Evolutionary conservation across 2,797 vertebrate genomes (phyloP).

Genomic region (Mionectes olivaceus): DNA sequence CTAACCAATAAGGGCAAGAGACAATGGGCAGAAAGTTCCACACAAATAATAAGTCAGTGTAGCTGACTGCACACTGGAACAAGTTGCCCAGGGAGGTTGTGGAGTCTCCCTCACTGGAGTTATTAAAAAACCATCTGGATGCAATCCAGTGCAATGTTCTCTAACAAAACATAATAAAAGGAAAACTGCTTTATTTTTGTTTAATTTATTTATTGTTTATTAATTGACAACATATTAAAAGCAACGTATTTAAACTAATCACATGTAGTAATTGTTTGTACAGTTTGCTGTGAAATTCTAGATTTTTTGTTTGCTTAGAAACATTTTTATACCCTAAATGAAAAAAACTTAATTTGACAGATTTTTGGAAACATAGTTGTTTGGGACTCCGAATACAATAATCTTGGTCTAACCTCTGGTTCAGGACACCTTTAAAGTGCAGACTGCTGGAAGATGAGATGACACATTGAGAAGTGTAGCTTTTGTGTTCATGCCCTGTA

Average conservation of each 20-base stretch:
- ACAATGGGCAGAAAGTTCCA: not conserved
- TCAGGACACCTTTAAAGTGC: not conserved
- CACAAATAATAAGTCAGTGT: not conserved
- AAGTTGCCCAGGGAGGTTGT: not conserved
- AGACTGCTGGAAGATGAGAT: not conserved
- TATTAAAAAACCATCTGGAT: not conserved
- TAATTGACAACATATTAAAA: not conserved
- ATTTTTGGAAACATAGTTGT: not conserved
- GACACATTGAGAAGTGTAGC: not conserved
- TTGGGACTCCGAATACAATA: not conserved
- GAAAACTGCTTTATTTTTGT: not conserved
- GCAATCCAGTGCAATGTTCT: not conserved
- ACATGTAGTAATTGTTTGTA: not conserved
- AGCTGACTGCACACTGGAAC: not conserved
- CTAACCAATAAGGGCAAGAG: not conserved
- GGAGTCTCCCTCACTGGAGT: not conserved
- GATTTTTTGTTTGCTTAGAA: not conserved
- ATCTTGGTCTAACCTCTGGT: not conserved
- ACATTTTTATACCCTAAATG: not conserved
- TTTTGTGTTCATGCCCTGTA: not conserved
- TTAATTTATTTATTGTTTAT: not conserved
- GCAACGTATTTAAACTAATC: not conserved
- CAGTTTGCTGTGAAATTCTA: not conserved
- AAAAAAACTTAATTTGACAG: not conserved
- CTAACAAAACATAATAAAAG: not conserved